These are phyloP conservation scores for Sebastes oblongus DNA, from an alignment of 2,797 vertebrate genomes.

Conservation along the genomic window DNA sequence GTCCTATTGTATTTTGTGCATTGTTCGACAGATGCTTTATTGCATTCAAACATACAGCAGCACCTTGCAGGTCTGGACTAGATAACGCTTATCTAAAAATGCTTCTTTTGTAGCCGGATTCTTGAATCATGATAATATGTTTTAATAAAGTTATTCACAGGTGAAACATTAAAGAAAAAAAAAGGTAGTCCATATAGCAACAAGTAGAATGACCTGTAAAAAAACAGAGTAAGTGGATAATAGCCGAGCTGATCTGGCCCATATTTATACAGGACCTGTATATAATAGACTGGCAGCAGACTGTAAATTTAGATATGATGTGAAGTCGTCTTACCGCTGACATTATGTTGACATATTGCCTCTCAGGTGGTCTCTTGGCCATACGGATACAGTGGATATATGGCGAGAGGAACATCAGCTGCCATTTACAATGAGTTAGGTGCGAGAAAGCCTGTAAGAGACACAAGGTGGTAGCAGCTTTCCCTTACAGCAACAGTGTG, in stretches of 20 bases:
- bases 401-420: constrained; percentile 54
- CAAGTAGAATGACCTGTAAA: constrained; percentile 61
- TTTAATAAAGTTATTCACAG: constrained; percentile 6
- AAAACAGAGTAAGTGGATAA: constrained; percentile 67
- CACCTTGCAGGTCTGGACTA: constrained; percentile 14
- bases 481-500: constrained; percentile 38
- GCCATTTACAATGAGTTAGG: constrained; percentile 64
- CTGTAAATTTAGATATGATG: constrained; percentile 75
- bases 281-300: constrained; percentile 64
- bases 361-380: constrained; percentile 73
- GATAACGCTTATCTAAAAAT: constrained; percentile 6
- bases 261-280: constrained; percentile 61
- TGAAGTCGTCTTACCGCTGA: constrained; percentile 72
- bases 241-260: constrained; percentile 51
- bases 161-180: background rate
- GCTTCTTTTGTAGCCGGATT: background rate
- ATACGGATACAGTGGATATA: constrained; percentile 55
- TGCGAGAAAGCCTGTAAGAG: constrained; percentile 35
- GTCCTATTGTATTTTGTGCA: background rate
- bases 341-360: constrained; percentile 74
- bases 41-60: background rate
- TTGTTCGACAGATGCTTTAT: constrained; percentile 12
- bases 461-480: constrained; percentile 35
- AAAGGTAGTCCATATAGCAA: constrained; percentile 41
- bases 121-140: background rate